Evolutionary conservation across 1,140 invertebrate species (phyloP).

Genomic region (Physella acuta): DNA sequence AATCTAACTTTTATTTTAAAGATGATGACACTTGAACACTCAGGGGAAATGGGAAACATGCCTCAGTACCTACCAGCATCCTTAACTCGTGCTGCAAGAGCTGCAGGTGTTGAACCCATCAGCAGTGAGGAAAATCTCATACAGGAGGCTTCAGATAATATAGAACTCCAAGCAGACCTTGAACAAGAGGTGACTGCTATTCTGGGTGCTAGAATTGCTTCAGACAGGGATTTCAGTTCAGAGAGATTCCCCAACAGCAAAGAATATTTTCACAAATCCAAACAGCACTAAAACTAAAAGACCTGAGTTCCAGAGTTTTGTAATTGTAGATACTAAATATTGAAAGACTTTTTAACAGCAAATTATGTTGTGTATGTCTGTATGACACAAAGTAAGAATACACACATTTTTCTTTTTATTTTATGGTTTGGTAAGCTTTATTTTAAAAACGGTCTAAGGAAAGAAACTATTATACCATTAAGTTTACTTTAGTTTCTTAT

Average conservation of each 20-base stretch:
- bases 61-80: conserved; percentile 48
- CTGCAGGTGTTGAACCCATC: conserved; percentile 60
- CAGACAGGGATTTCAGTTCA: conserved; percentile 62
- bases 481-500: no score
- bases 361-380: no score
- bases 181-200: conserved; percentile 58
- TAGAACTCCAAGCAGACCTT: conserved; percentile 60
- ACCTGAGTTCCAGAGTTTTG: no score
- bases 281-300: conserved; percentile 2
- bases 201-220: conserved; percentile 57
- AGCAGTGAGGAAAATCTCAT: conserved; percentile 60
- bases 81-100: conserved; percentile 63
- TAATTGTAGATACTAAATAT: no score
- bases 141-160: conserved; percentile 58
- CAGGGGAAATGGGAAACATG: conserved; percentile 35
- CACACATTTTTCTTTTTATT: no score
- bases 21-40: conserved; percentile 54
- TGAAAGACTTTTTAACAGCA: no score
- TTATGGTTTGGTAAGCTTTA: no score
- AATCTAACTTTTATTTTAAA: conserved; percentile 28
- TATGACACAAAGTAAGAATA: no score
- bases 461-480: no score
- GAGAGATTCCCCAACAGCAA: conserved; percentile 63
- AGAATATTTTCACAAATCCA: conserved; percentile 56
- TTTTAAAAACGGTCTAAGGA: no score